Base-by-base conservation (phyloP, 1,140 invertebrate genomes). In the Cepaea nemoralis region DNA sequence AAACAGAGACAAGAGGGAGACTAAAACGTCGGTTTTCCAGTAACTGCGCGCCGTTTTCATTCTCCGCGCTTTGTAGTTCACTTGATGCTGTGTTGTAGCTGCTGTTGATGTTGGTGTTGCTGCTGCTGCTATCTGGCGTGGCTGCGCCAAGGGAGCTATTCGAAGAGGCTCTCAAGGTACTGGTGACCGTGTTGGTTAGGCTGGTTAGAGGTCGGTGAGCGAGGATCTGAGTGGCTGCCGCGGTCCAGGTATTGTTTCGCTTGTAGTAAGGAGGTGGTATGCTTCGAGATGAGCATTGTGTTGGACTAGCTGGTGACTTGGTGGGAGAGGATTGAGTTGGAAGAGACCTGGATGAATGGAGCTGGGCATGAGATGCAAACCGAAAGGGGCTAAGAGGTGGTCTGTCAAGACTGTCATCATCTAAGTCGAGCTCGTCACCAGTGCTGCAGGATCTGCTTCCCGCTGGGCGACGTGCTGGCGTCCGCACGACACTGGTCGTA, bases 1-100 rank as follows among this genome's bases (percentile, higher is more conserved):
- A 31, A 63, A 63, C 80, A 88, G 87, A 89, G 67, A 89, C 81
- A 83, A 81, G 78, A 80, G 70, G 81, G 66, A 83, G 71, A 55
- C 73, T 84, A 77, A 82, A n/a, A n/a, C 67, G 71, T 12, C 82
- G 83, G 22, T 50, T 67, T 39, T 24, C 67, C 42, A 48, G 76
- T 45, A 85, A 82, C 76, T 81, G 76, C 16, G 82, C 83, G 19
- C 82, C 59, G 3, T 82, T 73, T 24, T 19, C 48, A 24, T 16
- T n/a, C 0, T 19, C 66, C 6, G 10, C 39, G 55, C 14, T n/a
- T 6, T 31, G 14, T 35, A 14, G 27, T 33, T 0, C 39, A 10
- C 0, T 40, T 0, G 50, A 37, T 35, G 50, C 39, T 0, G 48
- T 55, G 50, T 0, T 77, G 42, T 31, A 22, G 33, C 31, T 63